These are phyloP conservation scores for Andrena marginata DNA, from an alignment of 2,888 invertebrate species.

Conservation along the genomic window DNA sequence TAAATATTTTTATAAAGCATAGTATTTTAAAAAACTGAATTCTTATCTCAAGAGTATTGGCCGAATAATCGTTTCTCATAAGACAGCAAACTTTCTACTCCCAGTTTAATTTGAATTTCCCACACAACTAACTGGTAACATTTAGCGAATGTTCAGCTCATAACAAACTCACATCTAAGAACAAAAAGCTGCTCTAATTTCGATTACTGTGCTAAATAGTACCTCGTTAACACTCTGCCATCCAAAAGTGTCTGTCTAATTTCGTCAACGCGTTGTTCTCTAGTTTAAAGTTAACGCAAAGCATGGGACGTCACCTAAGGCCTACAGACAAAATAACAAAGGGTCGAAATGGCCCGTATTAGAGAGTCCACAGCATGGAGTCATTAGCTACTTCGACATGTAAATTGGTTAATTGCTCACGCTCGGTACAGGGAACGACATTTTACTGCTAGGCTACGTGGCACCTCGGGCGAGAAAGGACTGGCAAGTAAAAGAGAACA, in stretches of 20 bases:
- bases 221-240: constrained; percentile 4
- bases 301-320: constrained; percentile 16
- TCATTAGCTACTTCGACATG: constrained; percentile 65
- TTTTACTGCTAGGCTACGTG: constrained; percentile 28
- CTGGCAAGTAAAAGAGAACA: constrained; percentile 19
- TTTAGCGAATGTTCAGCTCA: no score
- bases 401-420: constrained; percentile 70
- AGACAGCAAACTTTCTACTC: no score
- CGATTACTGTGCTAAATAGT: neutral
- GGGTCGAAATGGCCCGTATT: constrained; percentile 36
- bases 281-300: constrained; percentile 11
- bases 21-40: no score
- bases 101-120: no score
- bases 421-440: constrained; percentile 15
- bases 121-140: no score
- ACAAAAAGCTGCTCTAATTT: neutral
- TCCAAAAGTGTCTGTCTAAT: constrained; percentile 26
- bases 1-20: no score
- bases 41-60: no score
- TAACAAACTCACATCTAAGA: neutral
- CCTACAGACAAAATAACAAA: constrained; percentile 39
- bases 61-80: no score
- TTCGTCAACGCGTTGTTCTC: constrained; percentile 11
- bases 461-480: neutral
- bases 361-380: constrained; percentile 28